These are phyloP conservation scores for Sphaerophoria rueppellii DNA, from an alignment of 2,888 invertebrate genomes.

Conservation along the genomic window DNA sequence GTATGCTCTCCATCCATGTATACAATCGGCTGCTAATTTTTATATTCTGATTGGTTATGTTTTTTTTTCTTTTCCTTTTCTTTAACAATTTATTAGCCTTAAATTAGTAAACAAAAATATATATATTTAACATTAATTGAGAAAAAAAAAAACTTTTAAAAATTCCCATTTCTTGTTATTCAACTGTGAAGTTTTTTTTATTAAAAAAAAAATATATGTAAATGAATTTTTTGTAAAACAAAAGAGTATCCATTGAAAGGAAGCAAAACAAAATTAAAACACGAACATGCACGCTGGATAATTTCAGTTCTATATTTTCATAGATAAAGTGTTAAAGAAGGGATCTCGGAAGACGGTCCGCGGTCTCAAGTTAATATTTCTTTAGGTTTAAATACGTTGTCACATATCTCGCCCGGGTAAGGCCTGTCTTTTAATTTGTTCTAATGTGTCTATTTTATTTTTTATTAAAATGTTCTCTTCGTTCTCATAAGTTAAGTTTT, in stretches of 20 bases:
- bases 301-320: constrained; percentile 69
- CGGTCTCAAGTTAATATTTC: constrained; percentile 43
- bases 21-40: constrained; percentile 66
- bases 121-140: constrained; percentile 63
- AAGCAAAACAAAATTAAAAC: constrained; percentile 58
- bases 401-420: constrained; percentile 66
- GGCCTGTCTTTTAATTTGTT: constrained; percentile 54
- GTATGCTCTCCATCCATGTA: constrained; percentile 51
- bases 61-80: constrained; percentile 26
- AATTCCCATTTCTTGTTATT: constrained; percentile 71
- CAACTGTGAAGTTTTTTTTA: constrained; percentile 71
- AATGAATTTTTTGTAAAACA: constrained; percentile 72
- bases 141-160: constrained; percentile 45
- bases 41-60: constrained; percentile 65
- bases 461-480: constrained; percentile 4
- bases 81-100: constrained; percentile 68
- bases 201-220: constrained; percentile 66
- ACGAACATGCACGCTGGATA: constrained; percentile 59
- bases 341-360: constrained; percentile 49
- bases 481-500: constrained; percentile 7
- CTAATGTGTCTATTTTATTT: constrained; percentile 44
- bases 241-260: constrained; percentile 53
- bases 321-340: constrained; percentile 60
- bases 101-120: constrained; percentile 61
- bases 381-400: constrained; percentile 38